Base-by-base conservation (phyloP, 2,888 invertebrate genomes). In the Idaea dimidiata region DNA sequence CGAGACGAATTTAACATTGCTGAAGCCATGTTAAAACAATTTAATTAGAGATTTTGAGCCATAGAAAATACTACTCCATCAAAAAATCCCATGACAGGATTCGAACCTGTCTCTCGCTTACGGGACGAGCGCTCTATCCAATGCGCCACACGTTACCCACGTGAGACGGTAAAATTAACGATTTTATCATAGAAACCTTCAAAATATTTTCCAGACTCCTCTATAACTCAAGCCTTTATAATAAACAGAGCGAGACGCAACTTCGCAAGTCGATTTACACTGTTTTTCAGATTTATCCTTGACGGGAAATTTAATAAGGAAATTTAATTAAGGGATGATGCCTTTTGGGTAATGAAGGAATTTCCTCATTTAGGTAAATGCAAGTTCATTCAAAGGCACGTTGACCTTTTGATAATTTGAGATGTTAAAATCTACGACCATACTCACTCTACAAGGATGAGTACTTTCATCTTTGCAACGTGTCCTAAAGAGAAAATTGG, bases 271-370 rank as follows among this genome's bases (percentile, higher is more conserved):
- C 43, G 43, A 43, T 43, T 43, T 43, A 43, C 43, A 10, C 43
- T 43, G 43, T 43, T 43, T 43, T 43, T 43, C 10, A 43, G 43
- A 43, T 43, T 43, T 43, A 43, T 43, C 43, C 43, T 43, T 43
- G 43, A 43, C 14, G 14, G 43, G 43, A 43, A 43, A 14, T 43
- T 43, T 43, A 43, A 43, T 43, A 43, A 43, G 43, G 43, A 43
- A 43, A 43, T 43, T 43, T 43, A 43, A 43, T 43, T 43, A 43
- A 43, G 43, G 43, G 43, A 43, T 43, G 43, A 43, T 43, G 43
- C 43, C 43, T 43, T 43, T 43, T 43, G 43, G 43, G 43, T 43
- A 43, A 43, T 43, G 43, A 43, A 43, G 43, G 43, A 43, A 43
- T 43, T 43, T 43, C 43, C 43, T 43, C 43, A 43, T 43, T 43